Evolutionary conservation across 2,113 vertebrate genomes (phyloP).

Genomic region (Mastomys coucha): DNA sequence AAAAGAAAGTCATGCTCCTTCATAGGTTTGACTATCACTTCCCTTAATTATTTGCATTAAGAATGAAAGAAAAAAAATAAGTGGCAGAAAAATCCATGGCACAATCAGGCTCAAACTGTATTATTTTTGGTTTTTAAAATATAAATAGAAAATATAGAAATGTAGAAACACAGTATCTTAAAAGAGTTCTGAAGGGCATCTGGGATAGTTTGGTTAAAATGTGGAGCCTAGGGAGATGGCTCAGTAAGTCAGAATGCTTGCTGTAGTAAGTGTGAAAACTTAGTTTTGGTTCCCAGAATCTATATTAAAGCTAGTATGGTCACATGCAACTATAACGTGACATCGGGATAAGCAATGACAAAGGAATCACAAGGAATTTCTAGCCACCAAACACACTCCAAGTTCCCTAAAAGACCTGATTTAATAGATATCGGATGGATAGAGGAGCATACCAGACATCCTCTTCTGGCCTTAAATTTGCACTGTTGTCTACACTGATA

Average conservation of each 20-base stretch:
- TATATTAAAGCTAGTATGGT: neutral
- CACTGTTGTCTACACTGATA: neutral
- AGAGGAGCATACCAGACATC: neutral
- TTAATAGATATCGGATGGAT: neutral
- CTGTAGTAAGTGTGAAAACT: neutral
- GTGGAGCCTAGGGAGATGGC: neutral
- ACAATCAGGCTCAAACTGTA: neutral
- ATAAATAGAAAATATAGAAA: neutral
- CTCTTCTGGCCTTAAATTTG: neutral
- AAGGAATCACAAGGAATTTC: no score
- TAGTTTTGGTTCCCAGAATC: neutral
- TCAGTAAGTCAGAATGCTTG: no score
- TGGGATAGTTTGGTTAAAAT: neutral
- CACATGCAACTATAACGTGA: neutral
- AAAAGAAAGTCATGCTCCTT: neutral
- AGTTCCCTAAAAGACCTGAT: neutral
- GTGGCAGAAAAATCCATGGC: neutral
- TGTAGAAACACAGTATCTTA: neutral
- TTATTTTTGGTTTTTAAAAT: neutral
- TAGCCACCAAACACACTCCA: neutral
- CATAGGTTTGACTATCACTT: neutral
- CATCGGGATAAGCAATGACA: neutral
- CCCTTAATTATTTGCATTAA: neutral
- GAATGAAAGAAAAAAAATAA: neutral
- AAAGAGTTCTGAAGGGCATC: neutral